Base-by-base conservation (phyloP, 2,797 vertebrate genomes). In the Poecilia picta region DNA sequence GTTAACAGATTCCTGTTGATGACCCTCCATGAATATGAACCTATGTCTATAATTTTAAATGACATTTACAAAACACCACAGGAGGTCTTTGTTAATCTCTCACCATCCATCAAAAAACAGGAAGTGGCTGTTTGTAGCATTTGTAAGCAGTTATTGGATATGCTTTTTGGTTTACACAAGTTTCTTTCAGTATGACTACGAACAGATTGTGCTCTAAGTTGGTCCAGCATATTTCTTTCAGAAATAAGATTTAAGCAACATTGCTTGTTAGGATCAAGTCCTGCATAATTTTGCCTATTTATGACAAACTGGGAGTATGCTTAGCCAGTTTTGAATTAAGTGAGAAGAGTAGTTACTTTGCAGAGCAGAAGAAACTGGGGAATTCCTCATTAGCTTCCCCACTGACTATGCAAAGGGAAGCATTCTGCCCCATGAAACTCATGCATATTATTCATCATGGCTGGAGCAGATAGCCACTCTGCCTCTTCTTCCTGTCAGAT, bases 371-470 rank as follows among this genome's bases (percentile, higher is more conserved):
- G 18, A 66, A 64, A 51, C 64, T 45, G 41, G 46, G 66, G 49
- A 72, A 82, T 81, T 85, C 74, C 79, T 59, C 71, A 73, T 3
- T 13, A 5, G 46, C 80, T 77, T 81, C 46, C 76, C n/a, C 8
- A 8, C 72, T 64, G 59, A 85, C 77, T 81, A 75, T 89, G 84
- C 80, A 85, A 81, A 71, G 66, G 39, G 66, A 51, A 57, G 53
- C 45, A 72, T 76, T 79, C 66, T 78, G 66, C 57, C 41, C 43
- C 15, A 71, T 71, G 68, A 71, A 46, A 71, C 68, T 10, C 68
- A 71, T 71, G 43, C 81, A 92, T 91, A 88, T 88, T 87, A 90
- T 89, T 91, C 78, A 81, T 81, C 81, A 84, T 89, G 82, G 85
- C 86, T 89, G 83, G 83, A 77, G 83, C 77, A 86, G 78, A 88